Conservation (phyloP, 2,888 invertebrate genomes). For the Mamestra brassicae region DNA sequence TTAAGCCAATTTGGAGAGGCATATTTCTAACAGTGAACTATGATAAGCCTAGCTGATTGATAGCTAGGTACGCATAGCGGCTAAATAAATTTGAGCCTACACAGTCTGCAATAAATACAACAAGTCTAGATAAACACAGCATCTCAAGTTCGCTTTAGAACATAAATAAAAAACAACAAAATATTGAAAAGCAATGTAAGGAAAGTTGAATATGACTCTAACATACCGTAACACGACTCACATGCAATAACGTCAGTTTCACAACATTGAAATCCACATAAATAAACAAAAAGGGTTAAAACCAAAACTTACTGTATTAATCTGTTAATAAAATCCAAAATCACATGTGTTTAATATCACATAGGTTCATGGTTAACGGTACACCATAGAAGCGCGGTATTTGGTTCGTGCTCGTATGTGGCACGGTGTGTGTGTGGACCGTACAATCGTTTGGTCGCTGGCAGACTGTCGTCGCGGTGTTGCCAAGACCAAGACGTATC, state of each 20-base stretch:
- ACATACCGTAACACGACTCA: constrained; percentile 21
- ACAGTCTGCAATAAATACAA: neutral
- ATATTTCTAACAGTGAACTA: no score
- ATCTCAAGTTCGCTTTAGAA: constrained; percentile 14
- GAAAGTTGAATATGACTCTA: constrained; percentile 21
- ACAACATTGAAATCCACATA: neutral
- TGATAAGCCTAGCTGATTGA: neutral
- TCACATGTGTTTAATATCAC: constrained; percentile 50
- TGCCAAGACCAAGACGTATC: constrained; percentile 54
- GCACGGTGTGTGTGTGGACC: constrained; percentile 54
- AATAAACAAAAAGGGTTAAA: neutral
- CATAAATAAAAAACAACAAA: neutral
- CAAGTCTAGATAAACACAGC: neutral
- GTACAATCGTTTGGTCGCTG: constrained; percentile 52
- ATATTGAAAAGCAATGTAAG: neutral
- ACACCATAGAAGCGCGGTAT: constrained; percentile 47
- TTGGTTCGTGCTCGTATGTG: constrained; percentile 50
- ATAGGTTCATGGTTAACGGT: constrained; percentile 61
- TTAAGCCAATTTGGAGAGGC: neutral
- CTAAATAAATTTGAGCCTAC: neutral
- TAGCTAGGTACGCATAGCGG: constrained; percentile 23
- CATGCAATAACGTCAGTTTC: constrained; percentile 14
- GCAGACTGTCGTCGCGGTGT: constrained; percentile 57
- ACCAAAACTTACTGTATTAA: constrained; percentile 54
- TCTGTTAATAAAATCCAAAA: constrained; percentile 49